These are phyloP conservation scores for Bugulina stolonifera DNA, from an alignment of 2,888 invertebrate genomes.

Conservation along the genomic window DNA sequence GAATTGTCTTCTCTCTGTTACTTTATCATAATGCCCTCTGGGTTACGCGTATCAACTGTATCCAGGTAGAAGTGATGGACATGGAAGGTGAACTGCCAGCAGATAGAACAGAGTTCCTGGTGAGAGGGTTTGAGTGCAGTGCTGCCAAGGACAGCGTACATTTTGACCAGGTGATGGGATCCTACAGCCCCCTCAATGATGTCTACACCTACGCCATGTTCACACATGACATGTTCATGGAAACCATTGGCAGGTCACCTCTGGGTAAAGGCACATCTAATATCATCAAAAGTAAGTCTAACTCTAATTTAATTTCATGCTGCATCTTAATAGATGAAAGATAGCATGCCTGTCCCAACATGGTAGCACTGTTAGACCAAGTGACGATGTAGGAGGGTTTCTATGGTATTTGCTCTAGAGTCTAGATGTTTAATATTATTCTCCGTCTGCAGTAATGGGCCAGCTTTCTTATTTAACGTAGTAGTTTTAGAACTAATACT, in stretches of 20 bases:
- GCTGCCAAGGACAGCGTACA: constrained; percentile 30
- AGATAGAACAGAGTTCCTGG: neutral
- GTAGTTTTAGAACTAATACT: too few relatives aligned
- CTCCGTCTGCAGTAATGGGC: too few relatives aligned
- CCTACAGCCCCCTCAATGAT: constrained; percentile 33
- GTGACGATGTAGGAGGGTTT: too few relatives aligned
- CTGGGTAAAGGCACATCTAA: constrained; percentile 29
- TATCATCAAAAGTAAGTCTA: neutral
- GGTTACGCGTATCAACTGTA: neutral
- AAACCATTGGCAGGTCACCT: constrained; percentile 32
- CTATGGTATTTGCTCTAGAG: too few relatives aligned
- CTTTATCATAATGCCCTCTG: too few relatives aligned
- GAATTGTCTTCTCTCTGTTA: too few relatives aligned
- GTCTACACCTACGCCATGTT: constrained; percentile 34
- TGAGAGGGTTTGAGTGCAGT: neutral
- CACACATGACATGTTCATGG: constrained; percentile 34
- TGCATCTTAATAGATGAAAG: too few relatives aligned
- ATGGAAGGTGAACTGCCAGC: neutral
- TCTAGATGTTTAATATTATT: too few relatives aligned
- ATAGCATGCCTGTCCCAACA: too few relatives aligned
- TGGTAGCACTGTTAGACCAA: too few relatives aligned
- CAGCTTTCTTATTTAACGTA: too few relatives aligned
- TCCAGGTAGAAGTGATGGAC: constrained; percentile 21
- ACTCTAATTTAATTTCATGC: too few relatives aligned
- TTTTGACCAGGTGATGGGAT: constrained; percentile 31